Conservation (phyloP, 2,113 vertebrate genomes). For the Pygoscelis antarcticus region DNA sequence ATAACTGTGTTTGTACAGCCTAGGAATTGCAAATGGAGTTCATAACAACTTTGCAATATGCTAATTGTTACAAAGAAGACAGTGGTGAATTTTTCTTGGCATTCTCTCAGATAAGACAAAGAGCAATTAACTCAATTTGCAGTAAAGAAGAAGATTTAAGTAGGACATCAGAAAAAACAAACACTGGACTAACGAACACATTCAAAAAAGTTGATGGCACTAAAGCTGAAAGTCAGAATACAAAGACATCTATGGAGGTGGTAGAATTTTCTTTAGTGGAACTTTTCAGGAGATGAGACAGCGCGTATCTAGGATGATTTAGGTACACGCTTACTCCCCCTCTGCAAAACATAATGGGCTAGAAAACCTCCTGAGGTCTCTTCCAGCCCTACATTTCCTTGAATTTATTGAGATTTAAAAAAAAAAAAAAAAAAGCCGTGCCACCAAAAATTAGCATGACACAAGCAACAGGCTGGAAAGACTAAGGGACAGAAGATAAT, state of each 20-base stretch:
- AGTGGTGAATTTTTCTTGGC: background rate
- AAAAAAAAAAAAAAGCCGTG: background rate
- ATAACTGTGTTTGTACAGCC: background rate
- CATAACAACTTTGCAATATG: background rate
- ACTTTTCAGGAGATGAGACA: background rate
- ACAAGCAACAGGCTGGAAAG: background rate
- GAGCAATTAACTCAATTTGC: background rate
- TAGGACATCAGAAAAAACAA: background rate
- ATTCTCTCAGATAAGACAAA: background rate
- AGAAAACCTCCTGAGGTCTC: background rate
- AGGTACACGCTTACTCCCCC: background rate
- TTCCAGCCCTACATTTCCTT: background rate
- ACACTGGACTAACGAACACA: background rate
- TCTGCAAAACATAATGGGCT: background rate
- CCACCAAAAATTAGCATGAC: background rate
- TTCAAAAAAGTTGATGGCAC: background rate
- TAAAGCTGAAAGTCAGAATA: background rate
- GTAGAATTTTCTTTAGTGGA: background rate
- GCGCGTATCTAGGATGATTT: background rate
- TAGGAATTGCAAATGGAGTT: background rate
- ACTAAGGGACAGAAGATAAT: background rate
- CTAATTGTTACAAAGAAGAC: background rate
- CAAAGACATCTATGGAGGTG: background rate
- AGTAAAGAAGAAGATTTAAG: background rate
- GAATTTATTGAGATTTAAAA: background rate